Percentiles rank a stretch among this genome's conserved stretches.
These are phyloP conservation scores for Eueides isabella DNA, from an alignment of 1,140 invertebrate genomes.

Conservation along the genomic window DNA sequence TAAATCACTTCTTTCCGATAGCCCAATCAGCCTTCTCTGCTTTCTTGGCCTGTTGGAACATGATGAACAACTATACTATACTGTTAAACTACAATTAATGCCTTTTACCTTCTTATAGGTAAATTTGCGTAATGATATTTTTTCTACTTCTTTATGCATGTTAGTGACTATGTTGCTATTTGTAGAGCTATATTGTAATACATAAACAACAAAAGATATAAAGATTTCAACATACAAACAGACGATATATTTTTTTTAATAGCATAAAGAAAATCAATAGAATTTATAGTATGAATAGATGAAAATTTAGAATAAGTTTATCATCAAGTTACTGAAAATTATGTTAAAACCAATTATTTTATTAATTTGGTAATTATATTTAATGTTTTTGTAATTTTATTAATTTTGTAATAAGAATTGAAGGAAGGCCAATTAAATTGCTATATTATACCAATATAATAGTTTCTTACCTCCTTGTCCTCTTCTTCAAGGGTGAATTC, in stretches of 20 bases:
- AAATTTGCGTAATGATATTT: background rate
- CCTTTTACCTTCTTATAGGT: background rate
- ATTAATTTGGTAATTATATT: constrained; percentile 19
- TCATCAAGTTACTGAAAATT: background rate
- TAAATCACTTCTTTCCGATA: constrained; percentile 85
- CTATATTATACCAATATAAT: background rate
- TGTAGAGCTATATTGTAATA: background rate
- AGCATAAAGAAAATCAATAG: background rate
- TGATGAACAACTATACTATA: constrained; percentile 51
- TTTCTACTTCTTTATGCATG: background rate
- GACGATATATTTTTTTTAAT: background rate
- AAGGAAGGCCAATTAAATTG: constrained; percentile 15
- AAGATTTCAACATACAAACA: background rate
- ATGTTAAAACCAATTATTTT: background rate
- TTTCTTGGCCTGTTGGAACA: constrained; percentile 87
- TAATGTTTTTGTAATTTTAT: constrained; percentile 12
- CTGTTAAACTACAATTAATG: constrained; percentile 16
- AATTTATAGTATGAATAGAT: background rate
- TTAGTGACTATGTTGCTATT: background rate
- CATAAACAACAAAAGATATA: background rate
- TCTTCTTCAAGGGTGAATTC: constrained; percentile 99
- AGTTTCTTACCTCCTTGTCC: constrained; percentile 92
- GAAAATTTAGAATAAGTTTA: constrained; percentile 5
- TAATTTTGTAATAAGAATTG: background rate
- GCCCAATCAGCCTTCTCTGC: constrained; percentile 91